phyloP scores from a whole-genome alignment of 2,113 vertebrate species.

The Seriola aureovittata region DNA sequence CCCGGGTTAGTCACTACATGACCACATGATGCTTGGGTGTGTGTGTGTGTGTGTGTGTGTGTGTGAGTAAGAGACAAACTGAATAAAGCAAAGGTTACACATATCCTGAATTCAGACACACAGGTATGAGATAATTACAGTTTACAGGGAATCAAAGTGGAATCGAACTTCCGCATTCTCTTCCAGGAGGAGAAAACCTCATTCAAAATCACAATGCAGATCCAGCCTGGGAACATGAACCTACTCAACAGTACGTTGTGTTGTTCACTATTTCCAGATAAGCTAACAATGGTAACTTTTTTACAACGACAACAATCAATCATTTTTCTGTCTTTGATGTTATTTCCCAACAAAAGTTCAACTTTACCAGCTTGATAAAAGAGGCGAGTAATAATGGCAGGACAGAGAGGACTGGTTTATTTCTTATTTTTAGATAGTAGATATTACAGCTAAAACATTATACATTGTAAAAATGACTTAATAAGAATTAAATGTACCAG shows the following conservation, averaged over 20 bases:
- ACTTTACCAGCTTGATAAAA: too few relatives aligned
- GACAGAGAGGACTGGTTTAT: not conserved
- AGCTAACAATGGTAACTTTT: not conserved
- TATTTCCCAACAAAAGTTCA: not conserved
- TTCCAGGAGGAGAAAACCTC: not conserved
- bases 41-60: constrained; percentile 42
- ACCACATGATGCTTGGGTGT: constrained; percentile 73
- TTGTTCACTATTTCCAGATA: not conserved
- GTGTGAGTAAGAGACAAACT: constrained; percentile 11
- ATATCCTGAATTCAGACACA: constrained; percentile 7
- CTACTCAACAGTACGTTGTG: not conserved
- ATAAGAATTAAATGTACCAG: not conserved
- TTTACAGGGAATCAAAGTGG: not conserved
- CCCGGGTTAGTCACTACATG: constrained; percentile 79
- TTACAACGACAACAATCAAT: not conserved
- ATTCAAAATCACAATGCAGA: not conserved
- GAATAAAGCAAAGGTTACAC: constrained; percentile 9
- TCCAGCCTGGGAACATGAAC: not conserved
- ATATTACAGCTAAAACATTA: not conserved
- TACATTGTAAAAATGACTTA: not conserved
- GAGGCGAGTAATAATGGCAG: too few relatives aligned
- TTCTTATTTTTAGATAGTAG: not conserved
- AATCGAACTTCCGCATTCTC: not conserved
- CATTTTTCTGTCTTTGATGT: not conserved
- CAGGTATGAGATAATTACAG: not conserved